Evolutionary conservation across 2,888 invertebrate genomes (phyloP).

Genomic region (Automeris io): DNA sequence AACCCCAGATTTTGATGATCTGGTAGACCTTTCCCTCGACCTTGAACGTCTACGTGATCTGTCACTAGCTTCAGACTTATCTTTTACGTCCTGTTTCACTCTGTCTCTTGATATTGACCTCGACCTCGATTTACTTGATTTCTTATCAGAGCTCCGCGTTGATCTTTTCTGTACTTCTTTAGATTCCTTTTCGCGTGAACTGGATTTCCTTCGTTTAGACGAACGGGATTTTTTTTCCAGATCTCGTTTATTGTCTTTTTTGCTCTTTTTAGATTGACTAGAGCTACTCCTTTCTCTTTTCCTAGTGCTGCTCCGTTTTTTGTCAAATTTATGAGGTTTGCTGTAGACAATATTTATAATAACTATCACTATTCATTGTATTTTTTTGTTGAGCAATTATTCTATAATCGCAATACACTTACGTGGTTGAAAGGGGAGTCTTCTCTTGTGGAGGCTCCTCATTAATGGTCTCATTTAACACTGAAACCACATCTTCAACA

Average conservation of each 20-base stretch:
- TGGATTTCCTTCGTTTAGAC: constrained; percentile 46
- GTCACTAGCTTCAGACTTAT: constrained; percentile 43
- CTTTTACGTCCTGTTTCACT: constrained; percentile 37
- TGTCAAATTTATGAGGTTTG: constrained; percentile 26
- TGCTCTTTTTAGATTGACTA: constrained; percentile 41
- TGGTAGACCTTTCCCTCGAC: constrained; percentile 43
- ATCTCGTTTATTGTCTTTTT: constrained; percentile 48
- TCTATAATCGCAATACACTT: constrained; percentile 1
- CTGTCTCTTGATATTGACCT: constrained; percentile 45
- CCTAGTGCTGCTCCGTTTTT: constrained; percentile 31
- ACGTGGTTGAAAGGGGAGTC: constrained; percentile 5
- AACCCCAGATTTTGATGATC: constrained; percentile 38
- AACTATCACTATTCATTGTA: neutral
- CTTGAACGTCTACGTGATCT: constrained; percentile 42
- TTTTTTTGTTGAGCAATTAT: neutral
- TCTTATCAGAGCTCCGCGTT: constrained; percentile 44
- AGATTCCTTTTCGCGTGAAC: constrained; percentile 39
- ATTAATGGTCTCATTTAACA: constrained; percentile 72
- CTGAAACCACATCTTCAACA: constrained; percentile 81
- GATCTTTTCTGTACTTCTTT: constrained; percentile 36
- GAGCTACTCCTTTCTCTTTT: constrained; percentile 37
- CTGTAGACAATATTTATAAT: neutral
- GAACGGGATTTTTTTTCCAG: constrained; percentile 51
- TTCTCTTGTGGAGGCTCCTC: constrained; percentile 26
- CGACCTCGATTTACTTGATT: constrained; percentile 30